Base-by-base conservation (phyloP, 2,113 vertebrate genomes). In the Mionectes macconnelli region DNA sequence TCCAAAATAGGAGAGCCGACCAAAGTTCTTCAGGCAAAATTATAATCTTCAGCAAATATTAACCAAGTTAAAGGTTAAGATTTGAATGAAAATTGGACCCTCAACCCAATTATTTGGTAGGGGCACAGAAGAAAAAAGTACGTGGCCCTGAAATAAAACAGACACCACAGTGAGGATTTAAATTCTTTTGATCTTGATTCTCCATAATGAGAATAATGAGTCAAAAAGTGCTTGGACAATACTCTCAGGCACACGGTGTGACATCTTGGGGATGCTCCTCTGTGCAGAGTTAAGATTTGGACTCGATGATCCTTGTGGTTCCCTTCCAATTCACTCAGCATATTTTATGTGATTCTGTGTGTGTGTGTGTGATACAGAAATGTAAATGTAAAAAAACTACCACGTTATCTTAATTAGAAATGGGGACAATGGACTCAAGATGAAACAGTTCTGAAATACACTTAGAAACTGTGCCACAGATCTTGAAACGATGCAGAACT, bases 41-140 rank as follows among this genome's bases (percentile, higher is more conserved):
- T 3, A 22, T 47, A 39, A 56, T 50, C 22, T 81, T 59, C 47
- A 72, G 47, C 47, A 82, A 89, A 63, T 33, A 75, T 6, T 49
- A 62, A 60, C 5, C 18, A 73, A 70, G 9, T 47, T 56, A 52
- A 82, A 93, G 24, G 8, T 50, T 78, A 70, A 80, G 10, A 21
- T 50, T 30, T 89, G 18, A 19, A 30, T 87, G n/a, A 87, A 84
- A 75, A 30, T 39, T 27, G 22, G 50, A 28, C 10, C 20, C 13
- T 59, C 39, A 82, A 50, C 4, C 17, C 16, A 22, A 0, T 7
- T 72, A 11, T 35, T 80, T 33, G 2, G 0, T 12, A 52, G n/a
- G 14, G 20, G 63, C 6, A 8, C 33, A 35, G 5, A 28, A 50
- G 35, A 30, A 2, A 39, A 56, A 84, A 89, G 10, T 31, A 40